Evolutionary conservation across 2,888 invertebrate genomes (phyloP).

Genomic region (Acleris cristana): DNA sequence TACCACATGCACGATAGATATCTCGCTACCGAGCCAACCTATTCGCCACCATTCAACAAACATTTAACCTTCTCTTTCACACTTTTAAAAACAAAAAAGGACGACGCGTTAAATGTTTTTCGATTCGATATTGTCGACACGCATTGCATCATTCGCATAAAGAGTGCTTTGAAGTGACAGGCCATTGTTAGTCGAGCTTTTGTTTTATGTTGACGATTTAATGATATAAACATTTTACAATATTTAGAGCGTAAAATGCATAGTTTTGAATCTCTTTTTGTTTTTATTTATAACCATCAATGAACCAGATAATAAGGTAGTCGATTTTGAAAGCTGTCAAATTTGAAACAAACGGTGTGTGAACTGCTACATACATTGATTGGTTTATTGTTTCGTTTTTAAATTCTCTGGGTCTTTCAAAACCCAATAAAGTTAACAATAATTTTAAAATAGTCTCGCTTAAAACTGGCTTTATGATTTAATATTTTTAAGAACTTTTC

Average conservation of each 20-base stretch:
- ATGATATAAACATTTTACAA: not conserved
- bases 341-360: too few relatives aligned
- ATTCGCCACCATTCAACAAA: constrained; percentile 5
- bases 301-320: too few relatives aligned
- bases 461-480: too few relatives aligned
- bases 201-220: constrained; percentile 4
- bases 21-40: constrained; percentile 38
- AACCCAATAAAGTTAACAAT: too few relatives aligned
- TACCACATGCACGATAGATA: constrained; percentile 44
- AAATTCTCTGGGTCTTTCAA: too few relatives aligned
- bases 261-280: not conserved
- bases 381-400: too few relatives aligned
- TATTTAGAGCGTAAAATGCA: not conserved
- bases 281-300: not conserved
- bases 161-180: constrained; percentile 10
- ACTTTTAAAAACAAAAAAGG: constrained; percentile 4
- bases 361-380: too few relatives aligned
- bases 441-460: too few relatives aligned
- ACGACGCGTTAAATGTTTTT: not conserved
- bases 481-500: not conserved
- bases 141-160: constrained; percentile 4
- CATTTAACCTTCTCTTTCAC: constrained; percentile 1
- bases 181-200: constrained; percentile 13
- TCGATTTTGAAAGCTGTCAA: too few relatives aligned
- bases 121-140: constrained; percentile 1